Percentiles rank a stretch among this genome's conserved stretches.
phyloP scores from a whole-genome alignment of 2,888 invertebrate species.

The Philhelius pedissequus region DNA sequence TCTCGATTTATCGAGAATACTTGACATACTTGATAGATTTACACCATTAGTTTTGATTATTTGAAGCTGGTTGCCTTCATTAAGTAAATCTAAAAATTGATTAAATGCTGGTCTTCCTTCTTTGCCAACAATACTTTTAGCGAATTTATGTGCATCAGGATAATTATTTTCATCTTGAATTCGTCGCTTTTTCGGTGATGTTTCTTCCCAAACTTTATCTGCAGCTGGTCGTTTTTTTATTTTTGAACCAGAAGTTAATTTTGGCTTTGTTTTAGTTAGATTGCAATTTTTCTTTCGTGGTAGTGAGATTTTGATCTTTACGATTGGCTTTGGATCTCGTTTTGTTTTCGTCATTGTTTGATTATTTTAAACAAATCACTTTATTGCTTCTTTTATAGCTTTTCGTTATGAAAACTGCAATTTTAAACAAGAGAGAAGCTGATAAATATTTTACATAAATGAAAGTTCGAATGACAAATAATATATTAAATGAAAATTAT shows the following conservation, averaged over 20 bases:
- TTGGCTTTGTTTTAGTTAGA: neutral
- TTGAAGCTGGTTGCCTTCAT: conserved; percentile 23
- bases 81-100: conserved; percentile 74
- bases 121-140: conserved; percentile 73
- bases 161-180: neutral
- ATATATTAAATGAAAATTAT: too few relatives aligned
- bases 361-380: neutral
- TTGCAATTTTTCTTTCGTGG: neutral
- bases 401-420: neutral
- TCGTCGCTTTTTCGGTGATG: neutral
- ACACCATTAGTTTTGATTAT: neutral
- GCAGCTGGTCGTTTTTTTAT: neutral
- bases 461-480: too few relatives aligned
- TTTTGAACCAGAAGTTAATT: neutral
- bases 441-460: too few relatives aligned
- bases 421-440: neutral
- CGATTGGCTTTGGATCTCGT: neutral
- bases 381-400: neutral
- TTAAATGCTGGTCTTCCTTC: conserved; percentile 73
- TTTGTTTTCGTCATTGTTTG: neutral
- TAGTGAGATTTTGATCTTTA: neutral
- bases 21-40: neutral
- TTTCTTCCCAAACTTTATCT: neutral
- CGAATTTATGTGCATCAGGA: conserved; percentile 72
- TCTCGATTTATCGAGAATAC: neutral